Base-by-base conservation (phyloP, 2,888 invertebrate genomes). In the Ischnura elegans region DNA sequence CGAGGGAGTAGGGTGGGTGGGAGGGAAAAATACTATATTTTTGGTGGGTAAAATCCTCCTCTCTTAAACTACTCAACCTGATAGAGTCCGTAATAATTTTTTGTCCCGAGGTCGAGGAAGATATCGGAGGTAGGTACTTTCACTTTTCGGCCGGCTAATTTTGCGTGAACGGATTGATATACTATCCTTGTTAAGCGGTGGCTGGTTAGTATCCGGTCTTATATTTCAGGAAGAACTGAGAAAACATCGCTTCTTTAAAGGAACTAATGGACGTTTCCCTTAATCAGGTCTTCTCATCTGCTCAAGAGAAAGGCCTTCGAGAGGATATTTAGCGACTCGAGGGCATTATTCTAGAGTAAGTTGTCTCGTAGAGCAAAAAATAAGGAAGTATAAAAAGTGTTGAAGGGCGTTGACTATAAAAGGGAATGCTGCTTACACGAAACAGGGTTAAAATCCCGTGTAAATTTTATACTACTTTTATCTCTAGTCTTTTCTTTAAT, bases 101-200 rank as follows among this genome's bases (percentile, higher is more conserved):
- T 61, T 76, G 29, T 76, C 3, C 13, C 36, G 61, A 76, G 76
- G 29, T 29, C 2, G 10, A 76, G 16, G 76, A 76, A n/a, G 76
- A 76, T 76, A 76, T 76, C 76, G 36, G 76, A 36, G 0, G 61
- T 25, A 21, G 29, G 76, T 61, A 66, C 90, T 90, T 90, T 90
- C 90, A 61, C 90, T 90, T 90, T 55, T 87, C n/a, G 25, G 43
- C 25, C 36, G 43, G 61, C 90, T 90, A 90, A 90, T 90, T 90
- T 90, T 90, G 61, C 90, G 90, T 90, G 90, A 90, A 90, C 0
- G 90, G 61, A 61, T 76, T 61, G 90, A 90, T 43, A 76, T 76
- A n/a, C n/a, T n/a, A 76, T 76, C 36, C 76, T 76, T 36, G 36
- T 76, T 76, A 36, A 13, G 36, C 76, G 76, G 76, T 13, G 76